Evolutionary conservation across 2,113 vertebrate genomes (phyloP), one percentile per base, ranked within the genome.

Genomic region (Electrona antarctica): DNA sequence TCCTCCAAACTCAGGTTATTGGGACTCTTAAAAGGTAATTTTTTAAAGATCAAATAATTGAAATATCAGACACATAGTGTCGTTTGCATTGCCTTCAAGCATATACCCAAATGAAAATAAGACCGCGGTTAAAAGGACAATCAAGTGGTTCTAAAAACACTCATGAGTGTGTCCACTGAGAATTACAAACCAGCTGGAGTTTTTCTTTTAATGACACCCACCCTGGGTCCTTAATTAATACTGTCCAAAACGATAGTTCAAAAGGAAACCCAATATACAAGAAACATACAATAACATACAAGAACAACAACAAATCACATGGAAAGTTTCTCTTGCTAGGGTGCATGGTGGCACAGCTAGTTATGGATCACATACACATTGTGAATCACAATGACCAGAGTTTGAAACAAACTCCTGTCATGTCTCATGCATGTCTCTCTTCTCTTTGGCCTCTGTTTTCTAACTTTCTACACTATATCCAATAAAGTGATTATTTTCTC

Each of bases 1-100:
- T 81, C 73, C 59, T 67, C 79, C 73, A 71, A 74, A 69, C 74
- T 77, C 67, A 76, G 64, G 78, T 65, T 66, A 55, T 81, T 47
- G 47, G 1, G 63, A 66, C 63, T 77, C 62, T 57, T 64, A 62
- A 76, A 81, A 84, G 79, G 64, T 15, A 56, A 8, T n/a, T 21
- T 28, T 57, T 74, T 64, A 51, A 76, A 70, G 1, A 61, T 67
- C 8, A 8, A 50, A 50, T 50, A 10, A 8, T 71, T 60, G 46
- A 56, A 62, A 69, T 7, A 51, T 7, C 15, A 60, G 78, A 64
- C 1, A 60, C 12, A 41, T 41, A 21, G 21, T 21, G 21, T 21
- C 21, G 33, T 41, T 63, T 15, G 15, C 12, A 66, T 61, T 57
- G 8, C 14, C 46, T 77, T 70, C 66, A 14, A 71, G 71, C 33